A percentile compares a stretch with the other conserved stretches of the same genome.
Conservation (phyloP, 37 sponge, comb jelly and placozoan genomes). For the Tethya wilhelma region DNA sequence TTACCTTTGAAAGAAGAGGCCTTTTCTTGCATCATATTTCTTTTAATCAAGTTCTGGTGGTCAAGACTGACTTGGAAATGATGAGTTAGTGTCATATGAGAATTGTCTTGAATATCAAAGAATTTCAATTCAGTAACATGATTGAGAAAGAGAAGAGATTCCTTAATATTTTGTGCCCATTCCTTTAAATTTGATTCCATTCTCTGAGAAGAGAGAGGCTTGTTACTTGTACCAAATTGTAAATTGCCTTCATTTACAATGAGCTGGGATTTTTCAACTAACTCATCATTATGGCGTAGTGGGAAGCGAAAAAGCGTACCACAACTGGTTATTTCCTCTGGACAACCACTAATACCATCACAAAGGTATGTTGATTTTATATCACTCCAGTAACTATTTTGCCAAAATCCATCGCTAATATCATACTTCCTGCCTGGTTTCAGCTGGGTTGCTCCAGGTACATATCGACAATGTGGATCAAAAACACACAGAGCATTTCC, state of each 20-base stretch:
- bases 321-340: constrained; percentile 34
- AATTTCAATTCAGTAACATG: constrained; percentile 49
- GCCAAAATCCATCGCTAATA: constrained; percentile 44
- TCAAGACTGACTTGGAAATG: too few species aligned
- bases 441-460: constrained; percentile 29
- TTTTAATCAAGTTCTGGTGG: too few species aligned
- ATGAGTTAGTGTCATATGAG: too few species aligned
- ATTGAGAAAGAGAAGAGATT: constrained; percentile 63
- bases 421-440: constrained; percentile 57
- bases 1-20: too few species aligned
- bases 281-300: constrained; percentile 37
- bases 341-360: not conserved
- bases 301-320: constrained; percentile 82
- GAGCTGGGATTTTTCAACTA: constrained; percentile 43
- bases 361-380: constrained; percentile 47
- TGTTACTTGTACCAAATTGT: not conserved
- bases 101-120: constrained; percentile 37
- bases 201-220: constrained; percentile 4
- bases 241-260: not conserved
- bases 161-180: constrained; percentile 59
- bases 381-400: constrained; percentile 41
- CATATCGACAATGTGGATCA: constrained; percentile 75
- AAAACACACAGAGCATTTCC: constrained; percentile 76
- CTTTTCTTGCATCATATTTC: too few species aligned
- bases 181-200: constrained; percentile 22